These are phyloP conservation scores for Phrynosoma blainvillii DNA, from an alignment of 2,113 vertebrate genomes.

Conservation along the genomic window DNA sequence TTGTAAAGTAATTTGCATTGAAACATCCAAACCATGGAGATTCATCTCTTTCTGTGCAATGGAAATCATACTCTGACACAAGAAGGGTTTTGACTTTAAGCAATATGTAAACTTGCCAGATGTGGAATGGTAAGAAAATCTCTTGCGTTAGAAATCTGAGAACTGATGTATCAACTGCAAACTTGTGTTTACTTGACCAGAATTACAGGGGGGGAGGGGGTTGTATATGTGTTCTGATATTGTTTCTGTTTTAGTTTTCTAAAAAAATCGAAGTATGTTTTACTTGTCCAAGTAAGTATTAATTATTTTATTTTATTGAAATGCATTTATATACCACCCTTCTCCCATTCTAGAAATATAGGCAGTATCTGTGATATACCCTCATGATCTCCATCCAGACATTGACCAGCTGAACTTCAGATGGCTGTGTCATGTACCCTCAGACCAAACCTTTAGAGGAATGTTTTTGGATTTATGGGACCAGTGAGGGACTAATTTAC, in stretches of 20 bases:
- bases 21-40: not conserved
- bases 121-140: conserved; percentile 24
- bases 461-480: not conserved
- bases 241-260: not conserved
- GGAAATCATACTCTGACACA: conserved; percentile 14
- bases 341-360: not conserved
- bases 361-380: no score
- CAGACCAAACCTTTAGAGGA: not conserved
- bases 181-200: conserved; percentile 19
- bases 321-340: not conserved
- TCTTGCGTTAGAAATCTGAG: conserved; percentile 42
- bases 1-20: conserved; percentile 17
- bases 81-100: conserved; percentile 11
- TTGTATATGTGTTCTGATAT: not conserved
- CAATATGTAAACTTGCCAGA: not conserved
- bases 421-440: not conserved
- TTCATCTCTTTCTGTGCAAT: conserved; percentile 22
- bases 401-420: not conserved
- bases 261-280: not conserved
- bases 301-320: not conserved
- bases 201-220: not conserved
- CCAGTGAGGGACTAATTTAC: not conserved
- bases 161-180: conserved; percentile 26
- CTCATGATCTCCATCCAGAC: no score
- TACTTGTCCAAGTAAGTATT: no score